Evolutionary conservation across 2,888 invertebrate genomes (phyloP).

Genomic region (Sphaerophoria rueppellii): DNA sequence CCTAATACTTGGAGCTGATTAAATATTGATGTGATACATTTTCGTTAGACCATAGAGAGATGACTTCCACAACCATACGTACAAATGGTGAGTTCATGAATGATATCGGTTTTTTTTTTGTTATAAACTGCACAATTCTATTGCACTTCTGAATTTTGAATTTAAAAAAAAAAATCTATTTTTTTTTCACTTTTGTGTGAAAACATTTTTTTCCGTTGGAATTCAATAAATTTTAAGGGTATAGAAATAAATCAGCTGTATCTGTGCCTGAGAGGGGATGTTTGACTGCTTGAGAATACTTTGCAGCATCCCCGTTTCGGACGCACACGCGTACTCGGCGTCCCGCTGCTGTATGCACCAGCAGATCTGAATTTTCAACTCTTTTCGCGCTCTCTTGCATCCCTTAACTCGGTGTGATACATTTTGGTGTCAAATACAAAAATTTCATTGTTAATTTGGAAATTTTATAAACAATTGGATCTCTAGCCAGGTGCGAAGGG

Average conservation of each 20-base stretch:
- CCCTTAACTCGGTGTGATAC: constrained; percentile 39
- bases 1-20: constrained; percentile 26
- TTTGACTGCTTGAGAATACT: constrained; percentile 59
- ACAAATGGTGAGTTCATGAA: constrained; percentile 73
- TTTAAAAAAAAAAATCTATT: background rate
- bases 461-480: constrained; percentile 61
- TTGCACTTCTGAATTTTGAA: constrained; percentile 9
- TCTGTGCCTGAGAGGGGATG: constrained; percentile 68
- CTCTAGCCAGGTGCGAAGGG: constrained; percentile 25
- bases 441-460: constrained; percentile 64
- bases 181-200: constrained; percentile 25
- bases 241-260: constrained; percentile 73
- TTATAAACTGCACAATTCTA: background rate
- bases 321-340: constrained; percentile 62
- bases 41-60: constrained; percentile 35
- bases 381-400: constrained; percentile 29
- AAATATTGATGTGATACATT: constrained; percentile 59
- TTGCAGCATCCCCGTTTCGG: constrained; percentile 59
- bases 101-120: constrained; percentile 7
- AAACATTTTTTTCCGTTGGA: constrained; percentile 47
- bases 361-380: constrained; percentile 1
- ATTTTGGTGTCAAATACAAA: constrained; percentile 61
- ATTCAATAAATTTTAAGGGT: constrained; percentile 52
- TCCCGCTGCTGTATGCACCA: constrained; percentile 56
- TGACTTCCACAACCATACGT: constrained; percentile 73